Evolutionary conservation across 2,113 vertebrate species (phyloP), one percentile per base, ranked within the genome.

Genomic region (Fulmarus glacialis): DNA sequence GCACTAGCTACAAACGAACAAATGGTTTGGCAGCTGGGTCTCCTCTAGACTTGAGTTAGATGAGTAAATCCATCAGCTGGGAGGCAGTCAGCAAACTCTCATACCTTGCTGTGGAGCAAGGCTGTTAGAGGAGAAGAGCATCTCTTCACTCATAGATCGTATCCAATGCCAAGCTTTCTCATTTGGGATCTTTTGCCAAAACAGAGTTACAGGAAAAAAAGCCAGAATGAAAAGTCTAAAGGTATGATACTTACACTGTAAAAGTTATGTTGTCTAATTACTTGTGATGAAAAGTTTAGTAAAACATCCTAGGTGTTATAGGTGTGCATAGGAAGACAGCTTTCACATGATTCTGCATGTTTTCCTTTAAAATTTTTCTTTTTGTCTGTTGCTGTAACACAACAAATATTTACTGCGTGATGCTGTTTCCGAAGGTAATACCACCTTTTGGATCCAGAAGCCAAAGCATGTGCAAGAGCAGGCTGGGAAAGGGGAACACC

Each of bases 281-380:
- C 34, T 91, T 60, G 60, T 7, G 26, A 64, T 72, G 38, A 72
- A 75, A 52, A 82, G 53, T 7, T 68, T 38, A 59, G 23, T 40
- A 22, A 55, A 63, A 23, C 43, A 18, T 21, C 32, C 0, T 3
- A 43, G 30, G 12, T 82, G 59, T 36, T 82, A 8, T 9, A 60
- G 0, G 0, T 42, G 47, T 2, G 2, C 13, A 15, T 8, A 23
- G 17, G 80, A 81, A 40, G 15, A 6, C 2, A 47, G 15, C 8
- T 52, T 27, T 24, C 48, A 53, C 32, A 6, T 24, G 26, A 66
- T 50, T 58, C 79, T 78, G 38, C 32, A 4, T 12, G 32, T 32
- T 67, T 19, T 68, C n/a, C 58, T 48, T 73, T 59, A 62, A 42
- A 26, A 23, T 42, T 53, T 40, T 23, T 32, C 34, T n/a, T 63